Percentiles rank a stretch among this genome's conserved stretches.
These are phyloP conservation scores for Scolopax bukidnonensis DNA, from an alignment of 2,797 vertebrate genomes.

Conservation along the genomic window DNA sequence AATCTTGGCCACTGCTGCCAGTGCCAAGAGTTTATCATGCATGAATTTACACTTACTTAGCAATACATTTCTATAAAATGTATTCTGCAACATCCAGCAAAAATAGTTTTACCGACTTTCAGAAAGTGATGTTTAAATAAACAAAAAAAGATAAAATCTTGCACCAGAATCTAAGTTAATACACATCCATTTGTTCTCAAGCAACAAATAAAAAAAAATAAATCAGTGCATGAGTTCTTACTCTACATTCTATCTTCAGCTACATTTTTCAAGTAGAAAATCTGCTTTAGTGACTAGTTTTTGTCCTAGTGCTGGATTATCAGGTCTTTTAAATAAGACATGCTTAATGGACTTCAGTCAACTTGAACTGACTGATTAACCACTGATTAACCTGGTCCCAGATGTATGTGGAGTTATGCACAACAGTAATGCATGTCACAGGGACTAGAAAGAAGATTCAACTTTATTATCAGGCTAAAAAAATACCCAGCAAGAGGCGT, in stretches of 20 bases:
- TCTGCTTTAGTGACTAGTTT: not conserved
- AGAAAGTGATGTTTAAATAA: not conserved
- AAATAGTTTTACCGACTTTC: not conserved
- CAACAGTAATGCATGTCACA: not conserved
- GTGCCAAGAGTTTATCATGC: not conserved
- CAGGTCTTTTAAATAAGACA: not conserved
- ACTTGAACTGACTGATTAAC: not conserved
- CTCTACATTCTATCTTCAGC: not conserved
- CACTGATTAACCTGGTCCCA: not conserved
- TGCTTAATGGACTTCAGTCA: not conserved
- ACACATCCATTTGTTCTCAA: not conserved
- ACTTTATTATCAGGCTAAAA: not conserved
- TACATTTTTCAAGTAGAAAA: not conserved
- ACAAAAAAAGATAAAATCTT: not conserved
- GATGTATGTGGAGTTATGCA: not conserved
- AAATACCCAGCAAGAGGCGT: not conserved
- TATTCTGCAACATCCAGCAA: not conserved
- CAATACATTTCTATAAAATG: not conserved
- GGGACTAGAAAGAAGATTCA: not conserved
- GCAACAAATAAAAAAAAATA: not conserved
- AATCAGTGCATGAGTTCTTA: not conserved
- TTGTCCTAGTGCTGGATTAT: not conserved
- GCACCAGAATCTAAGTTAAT: not conserved
- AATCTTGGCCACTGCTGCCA: not conserved
- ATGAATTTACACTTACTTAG: not conserved